Base-by-base conservation (phyloP, 2,797 vertebrate species). In the Gallinago stenura region DNA sequence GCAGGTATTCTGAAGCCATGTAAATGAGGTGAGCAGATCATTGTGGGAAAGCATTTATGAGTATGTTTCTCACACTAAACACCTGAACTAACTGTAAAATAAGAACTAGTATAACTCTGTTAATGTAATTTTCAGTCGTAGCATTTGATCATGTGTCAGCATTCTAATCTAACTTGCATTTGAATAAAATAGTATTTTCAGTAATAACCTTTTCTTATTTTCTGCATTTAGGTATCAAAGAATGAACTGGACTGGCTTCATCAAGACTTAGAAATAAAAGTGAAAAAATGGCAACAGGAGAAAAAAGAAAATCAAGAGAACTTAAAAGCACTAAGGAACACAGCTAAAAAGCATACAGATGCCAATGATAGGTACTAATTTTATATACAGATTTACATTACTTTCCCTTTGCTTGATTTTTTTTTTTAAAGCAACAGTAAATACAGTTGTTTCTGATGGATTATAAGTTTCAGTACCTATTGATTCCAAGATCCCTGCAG, bases 201-300 rank as follows among this genome's bases (percentile, higher is more conserved):
- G 65, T 43, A 73, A 7, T 8, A 11, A 41, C 22, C 3, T 19
- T 41, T n/a, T 17, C 6, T 33, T 56, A 15, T 10, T 70, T 77
- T 85, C 24, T 96, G 31, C 65, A 85, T 90, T 30, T 94, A 99
- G 99, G 98, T 99, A 64, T 98, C 98, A 89, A 98, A 98, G 80
- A 98, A 96, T 31, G 99, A 99, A 96, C 98, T 99, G 91, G 82
- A 86, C 21, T 97, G 98, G 97, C 98, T 99, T 87, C 98, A 98
- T 73, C 98, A 98, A 80, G 99, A 99, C 87, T 96, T 99, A 66
- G 99, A 99, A 68, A 94, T 98, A 35, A 98, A 99, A 75, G 93
- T 98, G 65, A 98, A 98, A 93, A 99, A 98, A 84, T 99, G 99
- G 98, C 99, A 99, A 85, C 98, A 98, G 87, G 99, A 99, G 94